These are phyloP conservation scores for Coelopa pilipes DNA, from an alignment of 2,888 invertebrate species.

Conservation along the genomic window DNA sequence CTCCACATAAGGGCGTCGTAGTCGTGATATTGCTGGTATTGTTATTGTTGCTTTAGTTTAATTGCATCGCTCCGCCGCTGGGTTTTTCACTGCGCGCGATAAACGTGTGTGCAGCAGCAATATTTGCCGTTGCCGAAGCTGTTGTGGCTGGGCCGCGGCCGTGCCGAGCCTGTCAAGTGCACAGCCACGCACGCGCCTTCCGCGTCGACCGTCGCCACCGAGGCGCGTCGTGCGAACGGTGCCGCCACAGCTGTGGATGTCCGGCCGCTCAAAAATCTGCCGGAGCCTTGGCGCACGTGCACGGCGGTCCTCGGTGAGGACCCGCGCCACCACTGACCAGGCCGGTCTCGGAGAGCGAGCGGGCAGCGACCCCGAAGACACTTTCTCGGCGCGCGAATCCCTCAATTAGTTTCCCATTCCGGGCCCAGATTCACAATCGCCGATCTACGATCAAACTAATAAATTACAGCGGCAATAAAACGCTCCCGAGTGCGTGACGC, in stretches of 20 bases:
- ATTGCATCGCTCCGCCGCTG: background rate
- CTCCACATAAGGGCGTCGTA: background rate
- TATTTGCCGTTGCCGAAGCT: background rate
- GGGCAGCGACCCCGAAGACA: too few species aligned
- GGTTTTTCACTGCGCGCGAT: conserved; percentile 1
- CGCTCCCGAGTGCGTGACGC: too few species aligned
- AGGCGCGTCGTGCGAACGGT: background rate
- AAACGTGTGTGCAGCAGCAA: conserved; percentile 9
- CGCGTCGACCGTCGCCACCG: background rate
- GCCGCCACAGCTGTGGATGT: background rate
- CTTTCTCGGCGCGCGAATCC: too few species aligned
- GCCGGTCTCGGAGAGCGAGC: too few species aligned
- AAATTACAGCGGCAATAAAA: too few species aligned
- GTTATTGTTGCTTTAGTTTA: conserved; percentile 3
- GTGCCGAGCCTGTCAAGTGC: conserved; percentile 5
- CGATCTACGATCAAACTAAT: too few species aligned
- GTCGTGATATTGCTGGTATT: background rate
- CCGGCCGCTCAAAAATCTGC: background rate
- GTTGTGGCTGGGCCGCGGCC: background rate
- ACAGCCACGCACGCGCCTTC: background rate
- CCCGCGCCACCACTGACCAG: too few species aligned
- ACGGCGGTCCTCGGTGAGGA: too few species aligned
- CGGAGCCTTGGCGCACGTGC: too few species aligned
- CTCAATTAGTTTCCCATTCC: too few species aligned
- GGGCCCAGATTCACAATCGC: too few species aligned